These are phyloP conservation scores for Anagyrus pseudococci DNA, from an alignment of 2,888 invertebrate species.

Conservation along the genomic window DNA sequence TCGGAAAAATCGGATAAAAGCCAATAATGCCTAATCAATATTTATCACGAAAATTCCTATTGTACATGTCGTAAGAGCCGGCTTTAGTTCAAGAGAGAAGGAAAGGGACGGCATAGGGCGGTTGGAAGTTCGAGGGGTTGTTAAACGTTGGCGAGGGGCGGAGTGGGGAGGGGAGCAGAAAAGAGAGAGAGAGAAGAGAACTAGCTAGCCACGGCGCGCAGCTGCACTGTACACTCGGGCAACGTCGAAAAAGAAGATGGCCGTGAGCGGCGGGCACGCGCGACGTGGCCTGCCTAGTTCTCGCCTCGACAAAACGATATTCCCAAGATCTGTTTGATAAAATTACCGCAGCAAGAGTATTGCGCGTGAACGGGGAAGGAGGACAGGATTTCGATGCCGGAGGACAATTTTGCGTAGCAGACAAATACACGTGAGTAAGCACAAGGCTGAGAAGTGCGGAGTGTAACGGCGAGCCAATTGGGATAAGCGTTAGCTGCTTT, in stretches of 20 bases:
- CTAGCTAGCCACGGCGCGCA: slow-evolving; percentile 15
- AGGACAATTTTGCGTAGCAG: no score
- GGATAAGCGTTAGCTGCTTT: no score
- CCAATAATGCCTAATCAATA: slow-evolving; percentile 8
- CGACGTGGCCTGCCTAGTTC: slow-evolving; percentile 41
- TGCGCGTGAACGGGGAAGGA: not conserved
- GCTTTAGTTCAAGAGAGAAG: slow-evolving; percentile 27
- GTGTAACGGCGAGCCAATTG: no score
- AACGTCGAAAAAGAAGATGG: slow-evolving; percentile 54
- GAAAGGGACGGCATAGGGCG: slow-evolving; percentile 43
- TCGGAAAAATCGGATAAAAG: not conserved
- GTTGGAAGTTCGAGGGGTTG: slow-evolving; percentile 47
- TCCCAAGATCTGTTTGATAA: not conserved
- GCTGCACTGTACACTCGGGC: slow-evolving; percentile 29
- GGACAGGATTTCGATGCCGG: no score
- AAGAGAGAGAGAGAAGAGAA: slow-evolving; percentile 37
- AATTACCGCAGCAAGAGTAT: not conserved
- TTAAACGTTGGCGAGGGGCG: slow-evolving; percentile 37
- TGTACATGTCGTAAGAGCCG: slow-evolving; percentile 8
- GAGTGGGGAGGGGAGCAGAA: slow-evolving; percentile 42
- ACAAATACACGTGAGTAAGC: no score
- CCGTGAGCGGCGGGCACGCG: slow-evolving; percentile 47
- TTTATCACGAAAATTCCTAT: slow-evolving; percentile 14
- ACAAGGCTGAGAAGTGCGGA: no score
- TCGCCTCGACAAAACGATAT: not conserved